These are phyloP conservation scores for Tenualosa ilisha DNA, from an alignment of 2,797 vertebrate genomes.

Conservation along the genomic window DNA sequence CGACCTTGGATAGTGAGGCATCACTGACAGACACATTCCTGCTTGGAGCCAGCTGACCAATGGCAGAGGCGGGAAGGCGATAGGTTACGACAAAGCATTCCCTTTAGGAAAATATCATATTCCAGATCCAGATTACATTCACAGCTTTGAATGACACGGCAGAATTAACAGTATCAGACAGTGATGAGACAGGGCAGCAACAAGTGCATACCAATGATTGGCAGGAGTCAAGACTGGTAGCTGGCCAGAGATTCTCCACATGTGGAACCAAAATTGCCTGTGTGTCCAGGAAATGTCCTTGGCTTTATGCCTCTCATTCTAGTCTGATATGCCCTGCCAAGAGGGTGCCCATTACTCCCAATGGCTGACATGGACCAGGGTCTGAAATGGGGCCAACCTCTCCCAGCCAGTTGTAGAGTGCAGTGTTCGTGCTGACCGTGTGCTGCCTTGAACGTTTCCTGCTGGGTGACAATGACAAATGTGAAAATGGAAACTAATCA, in stretches of 20 bases:
- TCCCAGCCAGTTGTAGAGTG: neutral
- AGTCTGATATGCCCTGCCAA: slow-evolving; percentile 31
- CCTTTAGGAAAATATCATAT: neutral
- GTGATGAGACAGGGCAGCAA: neutral
- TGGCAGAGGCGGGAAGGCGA: neutral
- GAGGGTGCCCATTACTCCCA: slow-evolving; percentile 36
- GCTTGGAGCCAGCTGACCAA: neutral
- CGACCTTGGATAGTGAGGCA: neutral
- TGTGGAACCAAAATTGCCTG: slow-evolving; percentile 35
- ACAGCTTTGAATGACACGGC: slow-evolving; percentile 18
- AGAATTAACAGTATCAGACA: slow-evolving; percentile 18
- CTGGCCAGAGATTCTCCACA: slow-evolving; percentile 37
- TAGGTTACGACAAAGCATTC: slow-evolving; percentile 27
- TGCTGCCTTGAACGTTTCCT: no score
- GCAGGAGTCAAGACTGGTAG: slow-evolving; percentile 40
- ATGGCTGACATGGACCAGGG: slow-evolving; percentile 43
- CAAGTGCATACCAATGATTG: slow-evolving; percentile 28
- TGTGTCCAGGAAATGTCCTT: slow-evolving; percentile 36
- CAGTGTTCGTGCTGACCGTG: neutral
- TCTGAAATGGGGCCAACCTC: slow-evolving; percentile 46
- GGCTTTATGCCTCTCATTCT: slow-evolving; percentile 34
- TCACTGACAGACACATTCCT: no score
- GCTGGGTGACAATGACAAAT: neutral
- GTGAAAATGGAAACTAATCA: neutral
- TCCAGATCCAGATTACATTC: neutral